A percentile compares a stretch with the other conserved stretches of the same genome.
Conservation (phyloP, 2,888 invertebrate genomes). For the Pristionchus exspectatus region DNA sequence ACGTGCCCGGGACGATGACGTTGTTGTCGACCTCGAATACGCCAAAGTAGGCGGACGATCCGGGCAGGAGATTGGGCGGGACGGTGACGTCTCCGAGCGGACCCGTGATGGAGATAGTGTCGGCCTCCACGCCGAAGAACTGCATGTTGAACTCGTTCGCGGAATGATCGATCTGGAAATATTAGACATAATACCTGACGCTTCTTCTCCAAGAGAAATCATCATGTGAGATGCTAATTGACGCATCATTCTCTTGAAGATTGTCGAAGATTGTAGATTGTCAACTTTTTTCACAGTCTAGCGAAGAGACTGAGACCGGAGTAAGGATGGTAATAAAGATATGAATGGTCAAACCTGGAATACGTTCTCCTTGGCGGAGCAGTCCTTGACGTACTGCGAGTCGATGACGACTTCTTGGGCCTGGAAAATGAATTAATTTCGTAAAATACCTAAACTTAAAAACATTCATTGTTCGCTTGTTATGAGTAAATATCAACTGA, state of each 20-base stretch:
- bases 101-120: conserved; percentile 34
- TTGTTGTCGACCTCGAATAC: conserved; percentile 57
- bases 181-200: too few relatives aligned
- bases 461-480: too few relatives aligned
- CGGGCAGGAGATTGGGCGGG: conserved; percentile 64
- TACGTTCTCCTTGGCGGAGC: conserved; percentile 19
- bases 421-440: neutral
- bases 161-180: conserved; percentile 65
- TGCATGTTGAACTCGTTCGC: conserved; percentile 71
- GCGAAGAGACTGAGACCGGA: too few relatives aligned
- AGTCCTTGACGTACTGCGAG: conserved; percentile 38
- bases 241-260: too few relatives aligned
- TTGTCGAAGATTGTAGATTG: too few relatives aligned
- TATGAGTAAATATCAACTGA: neutral
- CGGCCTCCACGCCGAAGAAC: conserved; percentile 60
- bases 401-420: conserved; percentile 52
- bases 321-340: too few relatives aligned
- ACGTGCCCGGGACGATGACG: conserved; percentile 46
- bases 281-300: too few relatives aligned
- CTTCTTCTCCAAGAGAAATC: too few relatives aligned
- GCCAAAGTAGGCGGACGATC: conserved; percentile 66
- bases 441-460: neutral
- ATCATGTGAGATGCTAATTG: too few relatives aligned
- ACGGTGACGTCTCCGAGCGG: conserved; percentile 56
- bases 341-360: conserved; percentile 26